Evolutionary conservation across 2,888 invertebrate species (phyloP), one percentile per base, ranked within the genome.

Genomic region (Monopis laevigella): DNA sequence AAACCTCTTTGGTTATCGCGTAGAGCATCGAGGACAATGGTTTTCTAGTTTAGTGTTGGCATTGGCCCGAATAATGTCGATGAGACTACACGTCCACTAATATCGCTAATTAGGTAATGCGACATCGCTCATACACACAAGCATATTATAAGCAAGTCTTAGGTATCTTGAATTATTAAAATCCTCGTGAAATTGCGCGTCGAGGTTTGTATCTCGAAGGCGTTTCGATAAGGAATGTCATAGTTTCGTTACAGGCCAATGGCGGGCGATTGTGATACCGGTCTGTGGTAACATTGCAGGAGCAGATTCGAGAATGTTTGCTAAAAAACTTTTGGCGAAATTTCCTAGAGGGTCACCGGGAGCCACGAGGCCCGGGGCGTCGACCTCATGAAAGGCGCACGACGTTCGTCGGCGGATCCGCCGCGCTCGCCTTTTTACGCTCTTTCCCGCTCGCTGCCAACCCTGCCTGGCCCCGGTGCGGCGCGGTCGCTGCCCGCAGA

Each of bases 1-100:
- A 19, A 46, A 43, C 10, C 10, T 10, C 24, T 10, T 24, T 58
- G 65, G 73, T 77, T 75, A 80, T 78, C 78, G 72, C 65, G 71
- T 61, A 59, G 65, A 74, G 70, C 73, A 73, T 77, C 78, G 78
- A 78, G 77, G 78, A 78, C 78, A 78, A 77, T 77, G 74, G 68
- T 77, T 77, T 75, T 77, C 77, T 77, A 78, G 78, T 75, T 77
- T 78, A 78, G 58, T 57, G 62, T 67, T 75, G 78, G 34, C 78
- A 78, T 78, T 80, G 78, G 78, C 75, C 75, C 74, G 78, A 69
- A 75, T 77, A 75, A 62, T 62, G 68, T 51, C 70, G 68, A 71
- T 64, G 72, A 68, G 67, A 62, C 67, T 64, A 62, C 71, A 73
- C 75, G 78, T 74, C 69, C 62, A 65, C 29, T 29, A 29, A 29